Evolutionary conservation across 2,888 invertebrate genomes (phyloP), one percentile per base, ranked within the genome.

Genomic region (Drosophila antonietae): DNA sequence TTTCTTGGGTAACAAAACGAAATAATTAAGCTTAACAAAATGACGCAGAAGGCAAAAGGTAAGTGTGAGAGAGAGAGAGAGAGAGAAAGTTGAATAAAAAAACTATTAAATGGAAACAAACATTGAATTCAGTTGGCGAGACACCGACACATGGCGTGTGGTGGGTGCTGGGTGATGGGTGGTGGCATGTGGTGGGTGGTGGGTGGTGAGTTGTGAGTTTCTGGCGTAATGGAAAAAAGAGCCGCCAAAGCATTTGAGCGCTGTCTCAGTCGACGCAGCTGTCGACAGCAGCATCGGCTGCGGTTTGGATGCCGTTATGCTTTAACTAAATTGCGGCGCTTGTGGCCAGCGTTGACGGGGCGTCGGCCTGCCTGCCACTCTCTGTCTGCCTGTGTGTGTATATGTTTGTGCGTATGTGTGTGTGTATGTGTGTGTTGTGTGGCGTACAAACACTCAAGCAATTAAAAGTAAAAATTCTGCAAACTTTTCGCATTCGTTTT

Each of bases 301-400:
- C 61, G 85, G 88, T 74, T 73, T 84, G 71, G 63, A 63, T 68
- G 74, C 84, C 87, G 83, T 83, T 83, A 78, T 89, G 75, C 90
- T 86, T 86, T 89, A 86, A 88, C 88, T 89, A 88, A 86, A 86
- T 89, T 86, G 85, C 88, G 86, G 90, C 74, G 70, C 70, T 75
- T 82, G 83, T 64, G 85, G 84, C 70, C 31, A 66, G 51, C 39
- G 53, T 61, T 51, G 44, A 56, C 37, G 59, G 59, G 14, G 41
- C 52, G 69, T 43, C 58, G 35, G 60, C 43, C 63, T 68, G 60
- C 43, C 63, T 66, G 65, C 20, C 58, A 49, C 33, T 49, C 33
- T 49, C 20, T 15, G 51, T 31, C 51, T 49, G 23, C 37, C 14
- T 51, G 56, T 10, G 20, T 28, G 20, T 33, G 44, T 28, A 15